These are phyloP conservation scores for Heliocidaris tuberculata DNA, from an alignment of 35 echinoderm and acorn worm genomes.

Conservation along the genomic window DNA sequence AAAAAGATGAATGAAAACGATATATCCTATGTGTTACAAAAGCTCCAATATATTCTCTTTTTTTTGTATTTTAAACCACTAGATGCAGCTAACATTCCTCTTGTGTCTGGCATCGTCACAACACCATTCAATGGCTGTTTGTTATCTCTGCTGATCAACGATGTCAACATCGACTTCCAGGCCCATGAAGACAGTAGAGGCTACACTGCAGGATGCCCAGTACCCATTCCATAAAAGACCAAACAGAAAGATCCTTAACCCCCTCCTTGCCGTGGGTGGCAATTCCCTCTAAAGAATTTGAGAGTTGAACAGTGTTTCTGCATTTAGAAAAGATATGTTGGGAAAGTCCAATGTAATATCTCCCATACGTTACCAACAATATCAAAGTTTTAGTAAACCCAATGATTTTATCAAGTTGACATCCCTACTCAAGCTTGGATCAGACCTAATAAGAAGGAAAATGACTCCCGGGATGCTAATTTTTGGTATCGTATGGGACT, in stretches of 20 bases:
- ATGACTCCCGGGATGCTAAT: too few relatives aligned
- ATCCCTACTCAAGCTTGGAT: too few relatives aligned
- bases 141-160: conserved; percentile 37
- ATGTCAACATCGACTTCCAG: not conserved
- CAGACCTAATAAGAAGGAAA: too few relatives aligned
- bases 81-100: conserved; percentile 38
- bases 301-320: too few relatives aligned
- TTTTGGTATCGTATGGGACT: too few relatives aligned
- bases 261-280: not conserved
- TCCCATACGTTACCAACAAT: too few relatives aligned
- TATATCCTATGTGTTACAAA: not conserved
- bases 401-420: too few relatives aligned
- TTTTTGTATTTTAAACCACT: not conserved
- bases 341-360: too few relatives aligned
- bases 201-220: conserved; percentile 56
- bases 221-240: conserved; percentile 22
- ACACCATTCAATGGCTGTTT: conserved; percentile 56
- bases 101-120: conserved; percentile 35
- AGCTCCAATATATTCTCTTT: not conserved
- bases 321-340: too few relatives aligned
- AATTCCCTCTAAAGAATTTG: too few relatives aligned
- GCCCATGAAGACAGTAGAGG: conserved; percentile 19
- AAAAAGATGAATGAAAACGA: too few relatives aligned
- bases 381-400: too few relatives aligned
- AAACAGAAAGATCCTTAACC: not conserved